Base-by-base conservation (phyloP, 2,888 invertebrate species). In the Chymomyza procnemis region DNA sequence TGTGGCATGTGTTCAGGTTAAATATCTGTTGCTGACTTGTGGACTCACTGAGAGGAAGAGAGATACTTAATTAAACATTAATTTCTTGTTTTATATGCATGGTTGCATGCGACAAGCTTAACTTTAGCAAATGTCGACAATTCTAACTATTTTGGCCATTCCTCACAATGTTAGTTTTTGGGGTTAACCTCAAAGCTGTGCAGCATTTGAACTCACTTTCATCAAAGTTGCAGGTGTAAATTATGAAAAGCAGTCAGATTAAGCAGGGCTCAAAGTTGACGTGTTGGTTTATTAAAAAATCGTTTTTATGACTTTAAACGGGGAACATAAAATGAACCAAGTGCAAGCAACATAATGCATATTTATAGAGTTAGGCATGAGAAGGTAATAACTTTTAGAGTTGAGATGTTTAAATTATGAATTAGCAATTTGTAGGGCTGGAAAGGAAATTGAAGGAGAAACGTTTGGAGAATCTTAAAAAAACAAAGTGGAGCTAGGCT, bases 11-110 rank as follows among this genome's bases (percentile, higher is more conserved):
- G 54, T n/a, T 21, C 54, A 46, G 47, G 41, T 54, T 56, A 48
- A 66, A 61, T 67, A 63, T 63, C 59, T 67, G 65, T 65, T 72
- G 75, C 54, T 61, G 62, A 57, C 18, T 74, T n/a, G 26, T 50
- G 60, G 55, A 55, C 56, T 67, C 26, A 26, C 26, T 4, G 6
- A 26, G 6, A n/a, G n/a, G n/a, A 67, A 68, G 52, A 67, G 65
- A 79, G 69, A 50, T 70, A 69, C 79, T 71, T 81, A 81, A 86
- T 81, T 87, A 81, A 79, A 80, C 77, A 87, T 87, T 81, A 79
- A 87, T 87, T 76, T 73, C 75, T 66, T 87, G 75, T 69, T 81
- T 79, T 81, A 79, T 85, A 87, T 87, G 87, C 77, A 85, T 54
- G 34, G 34, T 41, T 41, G 34, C 34, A 9, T 41, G n/a, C n/a